Evolutionary conservation across 2,888 invertebrate genomes (phyloP).

Genomic region (Epistrophella euchroma): DNA sequence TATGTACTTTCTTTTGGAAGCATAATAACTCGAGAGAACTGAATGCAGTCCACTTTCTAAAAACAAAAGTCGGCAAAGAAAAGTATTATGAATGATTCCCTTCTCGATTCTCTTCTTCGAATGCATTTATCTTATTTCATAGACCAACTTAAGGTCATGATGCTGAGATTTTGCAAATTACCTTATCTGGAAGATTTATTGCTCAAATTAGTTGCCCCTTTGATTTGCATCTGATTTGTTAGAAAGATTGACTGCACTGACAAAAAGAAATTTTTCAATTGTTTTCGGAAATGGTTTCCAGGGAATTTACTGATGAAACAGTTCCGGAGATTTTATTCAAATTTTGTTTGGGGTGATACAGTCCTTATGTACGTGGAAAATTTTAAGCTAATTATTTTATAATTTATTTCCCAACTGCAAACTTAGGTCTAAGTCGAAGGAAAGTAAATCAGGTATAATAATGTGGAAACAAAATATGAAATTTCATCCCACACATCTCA

Average conservation of each 20-base stretch:
- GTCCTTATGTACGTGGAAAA: too few species aligned
- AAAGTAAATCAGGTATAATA: too few species aligned
- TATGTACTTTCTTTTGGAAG: slow-evolving; percentile 51
- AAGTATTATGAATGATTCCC: slow-evolving; percentile 47
- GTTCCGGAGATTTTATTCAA: too few species aligned
- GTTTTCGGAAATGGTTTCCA: neutral
- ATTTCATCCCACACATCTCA: too few species aligned
- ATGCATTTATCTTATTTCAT: slow-evolving; percentile 51
- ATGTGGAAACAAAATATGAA: too few species aligned
- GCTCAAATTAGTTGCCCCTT: slow-evolving; percentile 24
- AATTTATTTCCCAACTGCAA: too few species aligned
- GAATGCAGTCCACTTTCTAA: slow-evolving; percentile 63
- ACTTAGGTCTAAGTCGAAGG: too few species aligned
- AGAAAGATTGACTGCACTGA: slow-evolving; percentile 33
- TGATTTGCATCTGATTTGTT: slow-evolving; percentile 43
- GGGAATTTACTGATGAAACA: too few species aligned
- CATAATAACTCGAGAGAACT: neutral
- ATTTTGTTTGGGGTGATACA: too few species aligned
- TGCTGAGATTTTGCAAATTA: slow-evolving; percentile 33
- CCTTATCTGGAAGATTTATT: slow-evolving; percentile 65
- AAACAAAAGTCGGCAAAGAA: slow-evolving; percentile 19
- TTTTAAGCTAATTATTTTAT: too few species aligned
- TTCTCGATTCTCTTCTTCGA: slow-evolving; percentile 64
- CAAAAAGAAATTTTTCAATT: neutral
- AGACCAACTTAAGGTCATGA: slow-evolving; percentile 19